Evolutionary conservation across 1,140 invertebrate genomes (phyloP).

Genomic region (Bombyx mandarina): DNA sequence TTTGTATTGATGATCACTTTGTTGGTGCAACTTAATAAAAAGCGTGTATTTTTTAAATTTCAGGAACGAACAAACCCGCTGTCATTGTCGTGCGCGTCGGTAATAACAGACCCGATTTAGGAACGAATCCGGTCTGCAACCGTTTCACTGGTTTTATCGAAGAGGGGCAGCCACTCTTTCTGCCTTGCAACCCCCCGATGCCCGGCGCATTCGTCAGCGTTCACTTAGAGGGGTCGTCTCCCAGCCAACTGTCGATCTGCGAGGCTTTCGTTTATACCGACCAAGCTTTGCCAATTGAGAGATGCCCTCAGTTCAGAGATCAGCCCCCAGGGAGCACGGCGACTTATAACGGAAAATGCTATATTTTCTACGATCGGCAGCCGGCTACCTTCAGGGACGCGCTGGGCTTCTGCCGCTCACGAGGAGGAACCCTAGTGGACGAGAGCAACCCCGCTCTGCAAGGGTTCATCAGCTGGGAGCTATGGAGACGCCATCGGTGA

Average conservation of each 20-base stretch:
- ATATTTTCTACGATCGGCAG: slow-evolving; percentile 94
- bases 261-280: slow-evolving; percentile 96
- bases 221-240: slow-evolving; percentile 83
- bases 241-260: slow-evolving; percentile 89
- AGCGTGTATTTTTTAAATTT: slow-evolving; percentile 6
- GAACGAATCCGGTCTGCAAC: slow-evolving; percentile 94
- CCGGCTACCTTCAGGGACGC: slow-evolving; percentile 87
- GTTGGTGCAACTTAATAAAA: too few relatives aligned
- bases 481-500: slow-evolving; percentile 90
- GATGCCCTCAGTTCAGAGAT: slow-evolving; percentile 93
- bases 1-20: too few relatives aligned
- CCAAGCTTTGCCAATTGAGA: slow-evolving; percentile 92
- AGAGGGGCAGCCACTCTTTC: slow-evolving; percentile 91
- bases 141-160: slow-evolving; percentile 88
- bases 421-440: slow-evolving; percentile 89
- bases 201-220: slow-evolving; percentile 95
- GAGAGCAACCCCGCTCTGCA: slow-evolving; percentile 95
- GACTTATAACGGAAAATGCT: slow-evolving; percentile 96
- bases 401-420: slow-evolving; percentile 82
- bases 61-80: slow-evolving; percentile 76
- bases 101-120: slow-evolving; percentile 94
- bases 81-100: slow-evolving; percentile 92
- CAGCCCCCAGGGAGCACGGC: slow-evolving; percentile 92
- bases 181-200: slow-evolving; percentile 96
- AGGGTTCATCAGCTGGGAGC: slow-evolving; percentile 94